Evolutionary conservation across 2,888 invertebrate species (phyloP).

Genomic region (Iphiclides podalirius): DNA sequence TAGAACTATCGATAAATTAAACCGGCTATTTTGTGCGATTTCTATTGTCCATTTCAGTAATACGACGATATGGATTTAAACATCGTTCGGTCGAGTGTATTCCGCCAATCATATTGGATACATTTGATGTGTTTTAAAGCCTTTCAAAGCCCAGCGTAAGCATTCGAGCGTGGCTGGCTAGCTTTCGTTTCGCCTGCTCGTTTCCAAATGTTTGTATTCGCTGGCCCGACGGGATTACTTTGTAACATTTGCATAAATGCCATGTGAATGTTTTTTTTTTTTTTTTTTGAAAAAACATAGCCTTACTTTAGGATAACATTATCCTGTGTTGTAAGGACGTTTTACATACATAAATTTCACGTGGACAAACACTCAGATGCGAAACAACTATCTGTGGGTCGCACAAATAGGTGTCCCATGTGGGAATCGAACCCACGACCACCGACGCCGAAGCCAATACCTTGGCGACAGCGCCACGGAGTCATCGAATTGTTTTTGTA

Average conservation of each 20-base stretch:
- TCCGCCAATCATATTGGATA: constrained; percentile 33
- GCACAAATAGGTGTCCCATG: too few relatives aligned
- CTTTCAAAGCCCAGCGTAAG: constrained; percentile 43
- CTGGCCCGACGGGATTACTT: constrained; percentile 40
- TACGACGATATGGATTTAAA: constrained; percentile 6
- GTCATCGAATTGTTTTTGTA: too few relatives aligned
- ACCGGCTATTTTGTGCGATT: constrained; percentile 18
- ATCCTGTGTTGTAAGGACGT: too few relatives aligned
- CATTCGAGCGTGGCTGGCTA: constrained; percentile 41
- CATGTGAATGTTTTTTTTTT: too few relatives aligned
- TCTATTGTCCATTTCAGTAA: constrained; percentile 23
- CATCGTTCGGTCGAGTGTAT: constrained; percentile 22
- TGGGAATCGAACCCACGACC: too few relatives aligned
- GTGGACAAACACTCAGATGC: too few relatives aligned
- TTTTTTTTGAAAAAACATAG: too few relatives aligned
- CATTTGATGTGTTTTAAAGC: constrained; percentile 45
- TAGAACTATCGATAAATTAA: constrained; percentile 16
- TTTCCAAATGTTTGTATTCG: constrained; percentile 42
- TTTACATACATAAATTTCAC: too few relatives aligned
- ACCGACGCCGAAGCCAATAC: too few relatives aligned
- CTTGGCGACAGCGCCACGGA: too few relatives aligned
- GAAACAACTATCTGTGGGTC: too few relatives aligned
- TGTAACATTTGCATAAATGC: constrained; percentile 19
- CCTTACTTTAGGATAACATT: too few relatives aligned
- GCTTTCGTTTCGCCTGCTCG: constrained; percentile 39